phyloP scores from a whole-genome alignment of 1,140 invertebrate species.

The Hyles euphorbiae region DNA sequence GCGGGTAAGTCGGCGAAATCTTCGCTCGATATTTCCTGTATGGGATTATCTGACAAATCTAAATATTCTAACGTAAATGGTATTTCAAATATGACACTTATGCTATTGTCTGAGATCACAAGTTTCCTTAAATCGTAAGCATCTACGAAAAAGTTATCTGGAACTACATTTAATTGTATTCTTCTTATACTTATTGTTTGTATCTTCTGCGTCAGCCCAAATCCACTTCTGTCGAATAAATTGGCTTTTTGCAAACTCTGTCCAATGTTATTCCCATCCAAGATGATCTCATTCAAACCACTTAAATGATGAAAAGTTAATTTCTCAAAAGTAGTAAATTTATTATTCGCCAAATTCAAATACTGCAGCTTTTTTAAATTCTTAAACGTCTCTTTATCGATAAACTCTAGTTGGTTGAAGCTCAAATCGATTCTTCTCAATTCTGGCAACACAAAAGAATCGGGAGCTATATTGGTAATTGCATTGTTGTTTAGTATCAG shows the following conservation, averaged over 20 bases:
- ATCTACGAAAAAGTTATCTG: constrained; percentile 59
- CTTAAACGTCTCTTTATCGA: constrained; percentile 67
- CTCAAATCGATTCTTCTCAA: constrained; percentile 75
- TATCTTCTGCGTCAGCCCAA: constrained; percentile 56
- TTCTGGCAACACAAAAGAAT: constrained; percentile 51
- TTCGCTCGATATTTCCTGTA: constrained; percentile 44
- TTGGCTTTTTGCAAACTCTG: constrained; percentile 36
- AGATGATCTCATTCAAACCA: constrained; percentile 63
- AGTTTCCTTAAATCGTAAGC: constrained; percentile 57
- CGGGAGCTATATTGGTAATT: constrained; percentile 53
- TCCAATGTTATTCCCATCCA: constrained; percentile 65
- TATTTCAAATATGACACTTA: constrained; percentile 53
- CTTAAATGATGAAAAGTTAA: constrained; percentile 64
- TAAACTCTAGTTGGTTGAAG: constrained; percentile 64
- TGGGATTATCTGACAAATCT: constrained; percentile 66
- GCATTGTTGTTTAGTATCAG: constrained; percentile 60
- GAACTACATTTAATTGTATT: constrained; percentile 44
- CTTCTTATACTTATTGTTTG: constrained; percentile 49
- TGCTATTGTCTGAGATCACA: constrained; percentile 53
- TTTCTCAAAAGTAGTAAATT: constrained; percentile 59
- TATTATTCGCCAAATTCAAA: constrained; percentile 75
- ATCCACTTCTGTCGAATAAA: constrained; percentile 53
- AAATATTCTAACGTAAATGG: constrained; percentile 64
- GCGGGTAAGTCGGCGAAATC: constrained; percentile 54
- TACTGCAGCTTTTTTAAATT: constrained; percentile 64